Conservation (phyloP, 2,888 invertebrate species). For the Sminthurinus aureus region DNA sequence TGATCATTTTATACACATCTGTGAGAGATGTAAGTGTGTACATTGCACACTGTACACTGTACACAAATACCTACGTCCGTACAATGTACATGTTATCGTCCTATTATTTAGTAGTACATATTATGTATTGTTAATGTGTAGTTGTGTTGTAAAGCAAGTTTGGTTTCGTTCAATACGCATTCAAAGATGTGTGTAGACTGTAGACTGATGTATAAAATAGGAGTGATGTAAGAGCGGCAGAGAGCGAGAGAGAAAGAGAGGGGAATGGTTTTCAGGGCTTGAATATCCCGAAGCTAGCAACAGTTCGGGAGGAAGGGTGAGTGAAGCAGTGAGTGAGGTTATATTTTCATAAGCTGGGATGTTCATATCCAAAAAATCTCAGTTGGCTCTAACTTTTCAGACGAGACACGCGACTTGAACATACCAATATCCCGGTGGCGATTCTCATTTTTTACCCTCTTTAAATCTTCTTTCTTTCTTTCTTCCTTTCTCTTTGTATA, state of each 20-base stretch:
- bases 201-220: not conserved
- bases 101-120: not conserved
- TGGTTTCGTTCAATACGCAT: not conserved
- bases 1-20: slow-evolving; percentile 21
- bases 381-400: slow-evolving; percentile 49
- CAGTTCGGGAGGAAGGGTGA: slow-evolving; percentile 44
- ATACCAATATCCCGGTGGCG: slow-evolving; percentile 22
- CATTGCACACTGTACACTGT: not conserved
- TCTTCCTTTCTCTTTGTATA: not conserved
- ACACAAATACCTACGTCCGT: too few relatives aligned
- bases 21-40: not conserved
- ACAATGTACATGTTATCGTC: too few relatives aligned
- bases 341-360: slow-evolving; percentile 40
- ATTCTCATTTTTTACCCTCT: slow-evolving; percentile 9
- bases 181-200: not conserved
- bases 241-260: not conserved
- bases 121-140: not conserved
- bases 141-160: too few relatives aligned
- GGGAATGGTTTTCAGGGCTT: slow-evolving; percentile 51
- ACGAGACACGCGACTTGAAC: slow-evolving; percentile 49
- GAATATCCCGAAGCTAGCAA: slow-evolving; percentile 51
- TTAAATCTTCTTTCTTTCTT: not conserved
- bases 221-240: not conserved
- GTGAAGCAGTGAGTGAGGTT: slow-evolving; percentile 39
- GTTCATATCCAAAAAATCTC: slow-evolving; percentile 47